These are phyloP conservation scores for Drosophila birchii DNA, from an alignment of 2,888 invertebrate species.

Conservation along the genomic window DNA sequence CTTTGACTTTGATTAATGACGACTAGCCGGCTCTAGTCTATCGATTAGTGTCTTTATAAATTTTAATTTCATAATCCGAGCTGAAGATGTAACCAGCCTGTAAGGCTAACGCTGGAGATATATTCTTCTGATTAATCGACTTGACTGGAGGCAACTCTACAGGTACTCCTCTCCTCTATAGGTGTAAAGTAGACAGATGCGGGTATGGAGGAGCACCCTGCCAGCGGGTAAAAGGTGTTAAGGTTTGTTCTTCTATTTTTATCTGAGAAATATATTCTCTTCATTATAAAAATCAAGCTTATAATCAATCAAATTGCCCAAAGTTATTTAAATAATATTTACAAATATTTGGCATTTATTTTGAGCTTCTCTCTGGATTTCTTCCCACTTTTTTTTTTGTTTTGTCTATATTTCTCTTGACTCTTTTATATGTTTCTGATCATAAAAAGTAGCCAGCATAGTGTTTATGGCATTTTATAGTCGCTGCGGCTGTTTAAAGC, in stretches of 20 bases:
- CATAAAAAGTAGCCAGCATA: background rate
- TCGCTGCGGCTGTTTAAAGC: constrained; percentile 15
- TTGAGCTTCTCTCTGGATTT: background rate
- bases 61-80: constrained; percentile 47
- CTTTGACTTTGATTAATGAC: constrained; percentile 51
- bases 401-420: background rate
- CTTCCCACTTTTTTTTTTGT: background rate
- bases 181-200: constrained; percentile 36
- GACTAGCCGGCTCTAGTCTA: constrained; percentile 9
- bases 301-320: constrained; percentile 38
- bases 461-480: constrained; percentile 41
- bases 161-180: background rate
- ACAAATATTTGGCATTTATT: constrained; percentile 17
- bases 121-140: constrained; percentile 35
- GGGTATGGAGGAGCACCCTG: background rate
- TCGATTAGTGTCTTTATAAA: constrained; percentile 46
- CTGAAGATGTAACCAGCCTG: constrained; percentile 17
- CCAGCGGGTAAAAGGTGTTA: background rate
- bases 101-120: background rate
- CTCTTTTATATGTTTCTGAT: background rate
- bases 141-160: constrained; percentile 4
- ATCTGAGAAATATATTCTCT: background rate
- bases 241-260: background rate
- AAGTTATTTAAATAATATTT: constrained; percentile 37
- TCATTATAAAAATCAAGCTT: constrained; percentile 29